Evolutionary conservation across 2,888 invertebrate species (phyloP), one percentile per base, ranked within the genome.

Genomic region (Cheilosia pagana): DNA sequence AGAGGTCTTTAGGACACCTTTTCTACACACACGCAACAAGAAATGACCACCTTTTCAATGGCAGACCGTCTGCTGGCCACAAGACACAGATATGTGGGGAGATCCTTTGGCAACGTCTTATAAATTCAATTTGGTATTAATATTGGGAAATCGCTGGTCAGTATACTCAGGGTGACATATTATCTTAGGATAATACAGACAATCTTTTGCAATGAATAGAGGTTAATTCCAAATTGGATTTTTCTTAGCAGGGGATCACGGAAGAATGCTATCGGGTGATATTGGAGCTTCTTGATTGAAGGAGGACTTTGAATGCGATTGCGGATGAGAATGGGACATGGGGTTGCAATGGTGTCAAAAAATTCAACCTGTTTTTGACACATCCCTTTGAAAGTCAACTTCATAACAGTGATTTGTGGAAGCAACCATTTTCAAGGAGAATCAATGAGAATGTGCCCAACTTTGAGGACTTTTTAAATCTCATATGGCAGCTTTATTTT

Each of bases 1-100:
- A 85, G 76, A 85, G 75, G 81, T 85, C 81, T 50, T 85, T 85
- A 81, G 81, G 85, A 85, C 85, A 85, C 85, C 85, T 85, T 81
- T 75, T 76, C 67, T 2, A 28, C 8, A 76, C 53, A 85, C 65
- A 79, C 81, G 85, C 85, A 81, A 85, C 85, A 85, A 85, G 85
- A 79, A 85, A 60, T 81, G 81, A 85, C 85, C 85, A 85, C 85
- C 79, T 75, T 79, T 50, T 55, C 53, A 75, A 35, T 59, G 14
- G 50, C 60, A 45, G 62, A 74, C 53, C 63, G 53, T 74, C 74
- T 81, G 74, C 62, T 67, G 65, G 3, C 59, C 60, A 70, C 52
- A 68, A 63, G 53, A 63, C 62, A 45, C 28, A 31, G 45, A 16
- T 16, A 45, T 8, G 14, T 16, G 41, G 21, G n/a, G 1, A 31